phyloP scores from a whole-genome alignment of 2,113 vertebrate species.

The Eonycteris spelaea region DNA sequence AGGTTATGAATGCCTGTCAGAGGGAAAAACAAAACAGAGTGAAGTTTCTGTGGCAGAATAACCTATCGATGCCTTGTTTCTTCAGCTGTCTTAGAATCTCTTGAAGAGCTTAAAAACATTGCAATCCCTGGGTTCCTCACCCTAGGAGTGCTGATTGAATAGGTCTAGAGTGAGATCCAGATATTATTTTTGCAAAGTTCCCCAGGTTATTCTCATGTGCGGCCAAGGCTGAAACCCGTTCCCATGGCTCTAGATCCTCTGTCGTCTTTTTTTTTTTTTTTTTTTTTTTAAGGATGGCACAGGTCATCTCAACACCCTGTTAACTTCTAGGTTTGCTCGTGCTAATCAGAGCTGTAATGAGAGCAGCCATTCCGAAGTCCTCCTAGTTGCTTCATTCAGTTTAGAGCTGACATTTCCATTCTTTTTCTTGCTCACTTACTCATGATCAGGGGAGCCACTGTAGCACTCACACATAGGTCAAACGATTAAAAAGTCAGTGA shows the following conservation, averaged over 20 bases:
- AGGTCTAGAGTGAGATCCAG: background rate
- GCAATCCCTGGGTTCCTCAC: background rate
- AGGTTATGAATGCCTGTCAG: background rate
- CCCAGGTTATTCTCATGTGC: background rate
- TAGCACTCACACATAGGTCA: background rate
- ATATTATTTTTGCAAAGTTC: background rate
- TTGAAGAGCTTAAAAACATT: background rate
- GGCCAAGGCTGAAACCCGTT: background rate
- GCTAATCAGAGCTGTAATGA: background rate
- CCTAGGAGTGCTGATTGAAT: background rate
- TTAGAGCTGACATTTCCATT: background rate
- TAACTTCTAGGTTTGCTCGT: background rate
- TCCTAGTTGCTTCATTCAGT: background rate
- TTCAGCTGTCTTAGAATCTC: background rate
- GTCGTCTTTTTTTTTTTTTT: background rate
- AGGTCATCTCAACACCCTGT: background rate
- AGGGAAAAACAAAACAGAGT: background rate
- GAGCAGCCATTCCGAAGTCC: background rate
- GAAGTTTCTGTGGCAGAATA: background rate
- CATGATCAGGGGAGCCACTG: background rate
- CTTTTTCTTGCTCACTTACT: background rate
- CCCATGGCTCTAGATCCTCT: background rate
- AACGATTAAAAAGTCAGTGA: background rate
- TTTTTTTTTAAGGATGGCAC: background rate
- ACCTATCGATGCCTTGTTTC: background rate